Conservation (phyloP, 1,140 invertebrate genomes). For the Paraescarpia echinospica region DNA sequence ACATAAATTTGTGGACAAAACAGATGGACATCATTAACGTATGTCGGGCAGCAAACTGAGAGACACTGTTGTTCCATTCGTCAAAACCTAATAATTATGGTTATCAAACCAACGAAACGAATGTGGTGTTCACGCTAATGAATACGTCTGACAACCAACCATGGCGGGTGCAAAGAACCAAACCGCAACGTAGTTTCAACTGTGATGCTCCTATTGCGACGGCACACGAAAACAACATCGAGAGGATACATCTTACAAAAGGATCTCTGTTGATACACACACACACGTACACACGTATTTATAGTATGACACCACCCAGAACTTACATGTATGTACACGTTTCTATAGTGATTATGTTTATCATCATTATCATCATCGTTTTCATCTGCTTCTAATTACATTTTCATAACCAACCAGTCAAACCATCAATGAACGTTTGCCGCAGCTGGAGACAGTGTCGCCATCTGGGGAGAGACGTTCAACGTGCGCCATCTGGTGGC, state of each 20-base stretch:
- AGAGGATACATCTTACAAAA: conserved; percentile 6
- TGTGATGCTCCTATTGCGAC: not conserved
- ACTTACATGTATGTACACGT: not conserved
- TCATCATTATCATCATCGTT: not conserved
- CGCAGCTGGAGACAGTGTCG: not conserved
- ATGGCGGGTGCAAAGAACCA: not conserved
- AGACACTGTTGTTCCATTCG: not conserved
- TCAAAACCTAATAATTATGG: not conserved
- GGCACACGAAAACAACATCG: not conserved
- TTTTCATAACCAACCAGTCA: not conserved
- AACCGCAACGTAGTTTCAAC: not conserved
- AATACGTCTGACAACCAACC: not conserved
- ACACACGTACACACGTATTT: not conserved
- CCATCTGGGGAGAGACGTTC: not conserved
- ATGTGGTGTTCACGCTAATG: not conserved
- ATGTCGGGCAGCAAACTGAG: not conserved
- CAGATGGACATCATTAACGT: not conserved
- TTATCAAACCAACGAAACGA: not conserved
- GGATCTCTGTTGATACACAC: not conserved
- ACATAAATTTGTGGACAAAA: not conserved
- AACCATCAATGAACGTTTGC: not conserved
- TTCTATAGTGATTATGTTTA: not conserved
- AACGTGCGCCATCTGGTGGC: not conserved
- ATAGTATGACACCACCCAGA: not conserved
- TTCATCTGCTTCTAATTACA: not conserved